These are phyloP conservation scores for Grallaria varia DNA, from an alignment of 2,113 vertebrate species.

Conservation along the genomic window DNA sequence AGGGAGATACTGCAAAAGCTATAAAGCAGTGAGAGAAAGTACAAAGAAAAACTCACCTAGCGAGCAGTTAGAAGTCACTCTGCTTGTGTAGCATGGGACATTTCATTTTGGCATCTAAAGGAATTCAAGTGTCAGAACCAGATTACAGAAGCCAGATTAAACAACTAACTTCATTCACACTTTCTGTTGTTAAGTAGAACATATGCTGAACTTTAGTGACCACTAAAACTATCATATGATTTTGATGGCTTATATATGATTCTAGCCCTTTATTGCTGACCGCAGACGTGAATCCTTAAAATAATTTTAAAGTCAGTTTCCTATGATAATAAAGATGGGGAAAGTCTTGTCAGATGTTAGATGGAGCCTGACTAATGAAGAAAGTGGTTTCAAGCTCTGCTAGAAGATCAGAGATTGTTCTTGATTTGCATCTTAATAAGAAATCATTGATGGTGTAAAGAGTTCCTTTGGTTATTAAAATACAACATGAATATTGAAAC, in stretches of 20 bases:
- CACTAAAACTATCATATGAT: not conserved
- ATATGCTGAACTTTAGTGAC: not conserved
- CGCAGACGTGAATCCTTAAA: not conserved
- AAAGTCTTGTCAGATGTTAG: not conserved
- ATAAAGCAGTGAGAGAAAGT: not conserved
- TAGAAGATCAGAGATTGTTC: not conserved
- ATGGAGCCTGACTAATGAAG: conserved; percentile 19
- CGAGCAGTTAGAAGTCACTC: not conserved
- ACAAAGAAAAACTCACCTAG: not conserved
- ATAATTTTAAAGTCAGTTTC: not conserved
- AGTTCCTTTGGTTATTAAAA: conserved; percentile 19
- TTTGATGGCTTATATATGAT: not conserved
- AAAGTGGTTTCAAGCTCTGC: not conserved
- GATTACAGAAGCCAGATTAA: not conserved
- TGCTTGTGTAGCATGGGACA: not conserved
- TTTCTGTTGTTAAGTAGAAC: not conserved
- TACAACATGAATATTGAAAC: not conserved
- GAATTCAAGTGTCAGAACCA: not conserved
- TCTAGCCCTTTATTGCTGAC: not conserved
- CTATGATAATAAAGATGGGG: not conserved
- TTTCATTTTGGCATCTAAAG: not conserved
- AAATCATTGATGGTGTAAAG: not conserved
- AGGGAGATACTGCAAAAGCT: not conserved
- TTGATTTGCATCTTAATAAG: conserved; percentile 38
- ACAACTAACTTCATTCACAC: not conserved